A percentile compares a stretch with the other conserved stretches of the same genome.
Conservation (phyloP, 2,888 invertebrate genomes). For the Pheosia tremula region DNA sequence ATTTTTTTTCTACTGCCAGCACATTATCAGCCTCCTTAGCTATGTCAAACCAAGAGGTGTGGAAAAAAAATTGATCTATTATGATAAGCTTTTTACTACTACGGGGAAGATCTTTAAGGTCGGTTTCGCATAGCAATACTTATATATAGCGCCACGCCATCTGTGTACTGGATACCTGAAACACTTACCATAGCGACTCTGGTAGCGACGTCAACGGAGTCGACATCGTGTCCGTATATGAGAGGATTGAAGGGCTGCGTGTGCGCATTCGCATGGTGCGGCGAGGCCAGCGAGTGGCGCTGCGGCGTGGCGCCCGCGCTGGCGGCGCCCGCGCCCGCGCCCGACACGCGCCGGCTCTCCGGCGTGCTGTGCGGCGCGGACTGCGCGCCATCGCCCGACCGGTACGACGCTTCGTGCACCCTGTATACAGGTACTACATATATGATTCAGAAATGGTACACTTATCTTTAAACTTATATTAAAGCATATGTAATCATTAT, state of each 20-base stretch:
- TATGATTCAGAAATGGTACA: too few relatives aligned
- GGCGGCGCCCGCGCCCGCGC: conserved; percentile 40
- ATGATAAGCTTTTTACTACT: too few relatives aligned
- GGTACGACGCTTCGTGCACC: conserved; percentile 63
- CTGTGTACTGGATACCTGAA: background rate
- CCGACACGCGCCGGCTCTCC: conserved; percentile 73
- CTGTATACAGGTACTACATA: conserved; percentile 35
- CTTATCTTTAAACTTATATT: too few relatives aligned
- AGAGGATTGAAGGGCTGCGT: conserved; percentile 92
- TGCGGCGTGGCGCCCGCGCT: conserved; percentile 65
- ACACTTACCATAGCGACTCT: conserved; percentile 87
- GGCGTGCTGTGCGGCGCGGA: conserved; percentile 70
- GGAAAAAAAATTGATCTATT: too few relatives aligned
- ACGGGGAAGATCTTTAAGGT: too few relatives aligned
- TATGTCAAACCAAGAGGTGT: too few relatives aligned
- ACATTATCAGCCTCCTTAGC: too few relatives aligned
- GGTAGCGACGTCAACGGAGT: conserved; percentile 99
- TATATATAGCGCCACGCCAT: too few relatives aligned
- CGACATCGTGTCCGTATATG: conserved; percentile 97
- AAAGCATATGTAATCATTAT: too few relatives aligned
- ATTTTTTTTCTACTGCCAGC: too few relatives aligned
- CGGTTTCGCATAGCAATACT: too few relatives aligned
- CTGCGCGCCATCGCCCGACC: conserved; percentile 58
- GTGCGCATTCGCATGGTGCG: conserved; percentile 45
- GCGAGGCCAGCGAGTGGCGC: conserved; percentile 76